A percentile compares a stretch with the other conserved stretches of the same genome.
Conservation (phyloP, 1,140 invertebrate genomes). For the Tenebrio molitor region DNA sequence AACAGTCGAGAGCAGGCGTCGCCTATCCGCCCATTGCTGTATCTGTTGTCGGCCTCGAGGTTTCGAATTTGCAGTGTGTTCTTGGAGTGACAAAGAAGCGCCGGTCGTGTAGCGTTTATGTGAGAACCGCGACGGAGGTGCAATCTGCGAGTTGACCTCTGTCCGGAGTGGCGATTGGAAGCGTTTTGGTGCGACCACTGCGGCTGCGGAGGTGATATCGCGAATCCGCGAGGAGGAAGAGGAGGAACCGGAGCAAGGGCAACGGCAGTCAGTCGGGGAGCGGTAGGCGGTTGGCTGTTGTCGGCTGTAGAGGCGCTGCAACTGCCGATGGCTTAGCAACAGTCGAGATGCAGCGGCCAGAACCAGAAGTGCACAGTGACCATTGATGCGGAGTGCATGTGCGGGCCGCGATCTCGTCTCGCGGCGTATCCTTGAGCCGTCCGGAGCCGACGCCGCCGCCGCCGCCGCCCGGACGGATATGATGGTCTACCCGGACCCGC, state of each 20-base stretch:
- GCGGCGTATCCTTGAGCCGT: slow-evolving; percentile 61
- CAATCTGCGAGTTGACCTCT: slow-evolving; percentile 42
- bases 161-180: slow-evolving; percentile 34
- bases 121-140: slow-evolving; percentile 33
- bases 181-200: slow-evolving; percentile 27
- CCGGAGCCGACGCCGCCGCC: slow-evolving; percentile 51
- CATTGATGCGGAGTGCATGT: slow-evolving; percentile 62
- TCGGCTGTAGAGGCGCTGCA: slow-evolving; percentile 50
- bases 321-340: slow-evolving; percentile 37
- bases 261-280: slow-evolving; percentile 29
- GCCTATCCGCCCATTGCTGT: slow-evolving; percentile 7
- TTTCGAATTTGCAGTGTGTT: slow-evolving; percentile 44
- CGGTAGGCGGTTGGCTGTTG: slow-evolving; percentile 30
- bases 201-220: slow-evolving; percentile 38
- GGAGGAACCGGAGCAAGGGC: slow-evolving; percentile 39
- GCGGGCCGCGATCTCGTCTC: slow-evolving; percentile 60
- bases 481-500: slow-evolving; percentile 67
- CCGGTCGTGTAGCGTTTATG: slow-evolving; percentile 31
- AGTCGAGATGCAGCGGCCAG: slow-evolving; percentile 35
- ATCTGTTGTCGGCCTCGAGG: slow-evolving; percentile 32
- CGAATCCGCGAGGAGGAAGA: slow-evolving; percentile 32
- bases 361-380: slow-evolving; percentile 44
- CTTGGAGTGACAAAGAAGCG: slow-evolving; percentile 40
- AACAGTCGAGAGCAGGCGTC: slow-evolving; percentile 43
- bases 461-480: slow-evolving; percentile 57